These are phyloP conservation scores for Amphiprion ocellaris DNA, from an alignment of 2,113 vertebrate genomes.

Conservation along the genomic window DNA sequence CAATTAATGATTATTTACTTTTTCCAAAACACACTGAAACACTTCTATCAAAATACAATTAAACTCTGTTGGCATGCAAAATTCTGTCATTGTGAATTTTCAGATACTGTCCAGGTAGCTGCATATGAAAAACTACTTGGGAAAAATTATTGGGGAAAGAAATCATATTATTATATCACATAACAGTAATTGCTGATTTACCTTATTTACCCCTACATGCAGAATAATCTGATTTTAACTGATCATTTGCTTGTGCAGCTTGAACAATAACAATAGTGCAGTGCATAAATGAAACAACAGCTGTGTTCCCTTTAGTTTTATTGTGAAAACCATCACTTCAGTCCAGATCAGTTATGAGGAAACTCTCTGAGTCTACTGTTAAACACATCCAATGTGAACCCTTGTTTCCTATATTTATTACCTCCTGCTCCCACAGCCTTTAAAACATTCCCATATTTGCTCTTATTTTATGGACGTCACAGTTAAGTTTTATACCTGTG, in stretches of 20 bases:
- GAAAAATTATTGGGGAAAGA: no score
- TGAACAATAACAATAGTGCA: background rate
- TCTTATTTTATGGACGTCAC: constrained; percentile 75
- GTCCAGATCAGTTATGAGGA: background rate
- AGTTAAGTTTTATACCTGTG: constrained; percentile 70
- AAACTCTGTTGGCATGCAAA: no score
- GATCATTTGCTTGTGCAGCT: no score
- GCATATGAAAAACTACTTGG: background rate
- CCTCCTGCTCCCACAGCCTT: constrained; percentile 12
- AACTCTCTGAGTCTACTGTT: background rate
- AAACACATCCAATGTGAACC: constrained; percentile 14
- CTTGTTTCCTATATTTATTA: constrained; percentile 50
- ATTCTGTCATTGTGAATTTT: no score
- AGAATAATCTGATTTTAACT: no score
- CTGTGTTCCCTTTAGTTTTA: background rate
- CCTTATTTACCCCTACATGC: no score
- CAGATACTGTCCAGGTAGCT: background rate
- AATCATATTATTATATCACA: background rate
- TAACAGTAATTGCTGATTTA: no score
- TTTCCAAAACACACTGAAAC: no score
- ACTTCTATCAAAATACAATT: no score
- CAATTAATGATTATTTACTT: no score
- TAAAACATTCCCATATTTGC: constrained; percentile 75
- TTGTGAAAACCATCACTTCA: background rate
- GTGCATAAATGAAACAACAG: background rate